Evolutionary conservation across 1,140 invertebrate genomes (phyloP).

Genomic region (Brachionus rotundiformis): DNA sequence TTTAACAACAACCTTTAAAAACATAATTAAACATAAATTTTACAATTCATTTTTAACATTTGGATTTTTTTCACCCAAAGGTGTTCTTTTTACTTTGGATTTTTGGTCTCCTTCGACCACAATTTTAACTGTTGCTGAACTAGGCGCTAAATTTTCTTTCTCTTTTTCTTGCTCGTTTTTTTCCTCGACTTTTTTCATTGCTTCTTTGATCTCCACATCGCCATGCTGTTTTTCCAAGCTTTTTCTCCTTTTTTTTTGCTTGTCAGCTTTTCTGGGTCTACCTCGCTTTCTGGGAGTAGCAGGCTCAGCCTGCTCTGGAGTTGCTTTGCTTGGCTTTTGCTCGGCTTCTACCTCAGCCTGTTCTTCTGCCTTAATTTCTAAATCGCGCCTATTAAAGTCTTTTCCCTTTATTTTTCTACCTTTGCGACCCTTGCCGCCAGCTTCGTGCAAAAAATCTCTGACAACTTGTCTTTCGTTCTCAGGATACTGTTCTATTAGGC

Average conservation of each 20-base stretch:
- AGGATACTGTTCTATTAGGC: neutral
- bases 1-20: neutral
- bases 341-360: neutral
- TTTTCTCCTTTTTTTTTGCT: conserved; percentile 17
- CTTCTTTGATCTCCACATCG: conserved; percentile 27
- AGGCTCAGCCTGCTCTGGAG: neutral
- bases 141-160: too few relatives aligned
- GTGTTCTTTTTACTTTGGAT: neutral
- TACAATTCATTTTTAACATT: neutral
- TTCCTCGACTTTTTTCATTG: conserved; percentile 2
- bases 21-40: neutral
- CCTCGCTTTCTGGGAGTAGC: neutral
- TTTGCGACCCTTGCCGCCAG: neutral
- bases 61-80: neutral
- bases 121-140: neutral
- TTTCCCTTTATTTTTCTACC: conserved; percentile 16
- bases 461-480: neutral
- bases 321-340: neutral
- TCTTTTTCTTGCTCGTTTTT: conserved; percentile 30
- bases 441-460: neutral
- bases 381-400: neutral
- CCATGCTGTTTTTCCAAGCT: conserved; percentile 7
- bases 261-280: neutral
- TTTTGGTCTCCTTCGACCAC: neutral
- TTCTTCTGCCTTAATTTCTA: neutral